phyloP scores from a whole-genome alignment of 2,888 invertebrate species.

The Eilema sororculum region DNA sequence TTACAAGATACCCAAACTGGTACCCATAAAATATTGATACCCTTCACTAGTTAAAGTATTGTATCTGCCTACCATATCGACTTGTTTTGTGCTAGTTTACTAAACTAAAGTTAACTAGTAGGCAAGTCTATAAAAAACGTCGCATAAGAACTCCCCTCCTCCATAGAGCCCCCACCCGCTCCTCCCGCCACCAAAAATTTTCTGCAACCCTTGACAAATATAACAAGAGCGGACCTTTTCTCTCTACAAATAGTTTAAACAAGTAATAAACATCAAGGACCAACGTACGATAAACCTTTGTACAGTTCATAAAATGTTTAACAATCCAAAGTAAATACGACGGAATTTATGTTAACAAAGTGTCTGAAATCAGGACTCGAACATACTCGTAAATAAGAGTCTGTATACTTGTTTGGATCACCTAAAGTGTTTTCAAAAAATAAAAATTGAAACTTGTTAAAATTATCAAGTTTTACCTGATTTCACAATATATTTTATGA shows the following conservation, averaged over 20 bases:
- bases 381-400: no score
- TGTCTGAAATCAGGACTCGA: no score
- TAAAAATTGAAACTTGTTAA: no score
- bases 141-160: background rate
- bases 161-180: background rate
- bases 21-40: background rate
- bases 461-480: no score
- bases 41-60: no score
- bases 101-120: background rate
- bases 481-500: background rate
- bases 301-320: background rate
- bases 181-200: background rate
- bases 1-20: background rate
- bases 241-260: background rate
- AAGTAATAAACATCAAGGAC: background rate
- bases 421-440: no score
- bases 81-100: background rate
- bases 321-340: no score
- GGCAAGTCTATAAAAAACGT: background rate
- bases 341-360: no score
- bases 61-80: no score
- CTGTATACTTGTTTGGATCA: no score
- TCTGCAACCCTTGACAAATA: background rate
- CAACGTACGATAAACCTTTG: background rate
- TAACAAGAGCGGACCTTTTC: background rate